Percentiles rank a stretch among this genome's conserved stretches.
Conservation (phyloP, 2,888 invertebrate species). For the Hartigia nigra region DNA sequence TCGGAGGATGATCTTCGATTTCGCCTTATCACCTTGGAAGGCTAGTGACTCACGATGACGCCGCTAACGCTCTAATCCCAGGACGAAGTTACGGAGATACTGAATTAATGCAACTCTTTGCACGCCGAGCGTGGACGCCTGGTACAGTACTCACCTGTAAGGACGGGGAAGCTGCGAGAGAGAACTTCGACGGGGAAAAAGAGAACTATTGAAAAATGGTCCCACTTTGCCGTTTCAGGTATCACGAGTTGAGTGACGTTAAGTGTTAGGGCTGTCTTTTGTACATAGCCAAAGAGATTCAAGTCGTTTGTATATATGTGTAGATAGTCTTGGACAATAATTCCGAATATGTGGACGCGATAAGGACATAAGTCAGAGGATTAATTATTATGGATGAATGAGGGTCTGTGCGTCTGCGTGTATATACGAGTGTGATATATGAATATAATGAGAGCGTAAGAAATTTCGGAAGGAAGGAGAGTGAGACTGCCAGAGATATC, state of each 20-base stretch:
- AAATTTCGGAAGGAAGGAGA: slow-evolving; percentile 21
- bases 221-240: neutral
- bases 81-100: neutral
- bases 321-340: slow-evolving; percentile 57
- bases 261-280: neutral
- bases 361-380: slow-evolving; percentile 25
- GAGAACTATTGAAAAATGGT: slow-evolving; percentile 1
- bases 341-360: slow-evolving; percentile 25
- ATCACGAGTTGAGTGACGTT: neutral
- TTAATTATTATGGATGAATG: slow-evolving; percentile 26
- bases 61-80: neutral
- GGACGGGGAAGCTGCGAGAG: neutral
- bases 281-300: neutral
- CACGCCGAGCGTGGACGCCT: neutral
- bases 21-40: slow-evolving; percentile 40
- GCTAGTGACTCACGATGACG: slow-evolving; percentile 48
- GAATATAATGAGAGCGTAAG: slow-evolving; percentile 25
- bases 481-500: slow-evolving; percentile 38
- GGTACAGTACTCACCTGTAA: neutral
- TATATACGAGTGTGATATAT: slow-evolving; percentile 24
- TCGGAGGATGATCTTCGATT: slow-evolving; percentile 20
- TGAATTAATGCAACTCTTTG: neutral
- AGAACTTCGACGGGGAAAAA: slow-evolving; percentile 3
- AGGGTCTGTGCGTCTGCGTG: slow-evolving; percentile 25
- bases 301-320: slow-evolving; percentile 27